Percentiles rank a stretch among this genome's conserved stretches.
These are phyloP conservation scores for Phrynocephalus forsythii DNA, from an alignment of 2,797 vertebrate genomes.

Conservation along the genomic window DNA sequence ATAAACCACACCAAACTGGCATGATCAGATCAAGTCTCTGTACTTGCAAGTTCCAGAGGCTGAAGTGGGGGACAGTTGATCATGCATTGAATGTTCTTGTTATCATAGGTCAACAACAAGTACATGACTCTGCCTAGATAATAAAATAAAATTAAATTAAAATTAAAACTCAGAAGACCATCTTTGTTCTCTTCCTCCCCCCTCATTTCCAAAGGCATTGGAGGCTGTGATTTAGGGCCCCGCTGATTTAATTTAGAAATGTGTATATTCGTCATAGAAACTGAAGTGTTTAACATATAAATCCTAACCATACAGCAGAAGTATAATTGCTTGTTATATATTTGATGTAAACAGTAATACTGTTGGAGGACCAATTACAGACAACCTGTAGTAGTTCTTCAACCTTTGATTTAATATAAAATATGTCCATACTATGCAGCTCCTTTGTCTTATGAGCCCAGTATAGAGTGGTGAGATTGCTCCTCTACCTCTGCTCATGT, in stretches of 20 bases:
- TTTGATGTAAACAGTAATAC: background rate
- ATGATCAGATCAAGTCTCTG: background rate
- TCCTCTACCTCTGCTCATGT: background rate
- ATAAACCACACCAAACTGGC: background rate
- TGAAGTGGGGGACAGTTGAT: background rate
- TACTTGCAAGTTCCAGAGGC: background rate
- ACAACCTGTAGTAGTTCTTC: background rate
- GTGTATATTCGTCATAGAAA: background rate
- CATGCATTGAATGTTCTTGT: background rate
- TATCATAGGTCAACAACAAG: background rate
- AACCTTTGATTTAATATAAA: background rate
- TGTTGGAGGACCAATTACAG: background rate
- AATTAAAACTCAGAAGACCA: background rate
- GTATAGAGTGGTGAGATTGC: background rate
- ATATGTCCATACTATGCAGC: background rate
- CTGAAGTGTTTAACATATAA: background rate
- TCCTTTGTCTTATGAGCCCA: background rate
- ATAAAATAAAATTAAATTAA: background rate
- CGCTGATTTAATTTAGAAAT: background rate
- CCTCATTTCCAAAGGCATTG: background rate
- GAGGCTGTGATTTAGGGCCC: background rate
- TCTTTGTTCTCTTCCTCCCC: background rate
- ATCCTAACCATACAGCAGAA: background rate
- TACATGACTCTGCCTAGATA: background rate
- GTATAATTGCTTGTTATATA: background rate